Evolutionary conservation across 2,113 vertebrate genomes (phyloP), one percentile per base, ranked within the genome.

Genomic region (Leuciscus idus): DNA sequence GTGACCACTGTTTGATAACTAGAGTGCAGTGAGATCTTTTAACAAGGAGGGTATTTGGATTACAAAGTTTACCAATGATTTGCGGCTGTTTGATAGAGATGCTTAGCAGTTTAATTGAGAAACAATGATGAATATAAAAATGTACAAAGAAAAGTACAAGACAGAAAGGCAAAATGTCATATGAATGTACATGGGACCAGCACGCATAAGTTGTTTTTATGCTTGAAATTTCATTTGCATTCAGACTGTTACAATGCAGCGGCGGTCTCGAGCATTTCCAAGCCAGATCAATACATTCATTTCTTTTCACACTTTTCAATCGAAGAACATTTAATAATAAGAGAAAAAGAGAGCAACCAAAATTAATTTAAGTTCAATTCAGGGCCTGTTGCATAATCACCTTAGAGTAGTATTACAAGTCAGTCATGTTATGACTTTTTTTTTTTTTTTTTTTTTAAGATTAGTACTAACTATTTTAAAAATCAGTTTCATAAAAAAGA

Each of bases 1-100:
- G 96, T 97, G 72, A 97, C 96, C 85, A 97, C 96, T 0, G 96
- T 97, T 36, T 79, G 90, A 28, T 23, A 74, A 74, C 50, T 82
- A 88, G 87, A 28, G 64, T 84, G 28, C 2, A 43, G 3, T 36
- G 7, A 21, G 66, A 70, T 6, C 13, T 66, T 66, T 43, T 39
- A 2, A 84, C 66, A 81, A 62, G 39, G 0, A 68, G 83, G 21
- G 30, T 21, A 23, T 70, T 39, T 70, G 8, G 11, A 1, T 7
- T 19, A 33, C 23, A 48, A 43, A 46, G 23, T 75, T 75, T 28
- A 28, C 23, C 12, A 2, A 12, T 26, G 12, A 75, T 43, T 43
- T 72, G 36, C 21, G 4, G 21, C 68, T 72, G 73, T 17, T 43
- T 50, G 73, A 50, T n/a, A 6, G 26, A 75, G 12, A 75, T 28